phyloP scores from a whole-genome alignment of 2,113 vertebrate genomes.

The Jaculus jaculus region DNA sequence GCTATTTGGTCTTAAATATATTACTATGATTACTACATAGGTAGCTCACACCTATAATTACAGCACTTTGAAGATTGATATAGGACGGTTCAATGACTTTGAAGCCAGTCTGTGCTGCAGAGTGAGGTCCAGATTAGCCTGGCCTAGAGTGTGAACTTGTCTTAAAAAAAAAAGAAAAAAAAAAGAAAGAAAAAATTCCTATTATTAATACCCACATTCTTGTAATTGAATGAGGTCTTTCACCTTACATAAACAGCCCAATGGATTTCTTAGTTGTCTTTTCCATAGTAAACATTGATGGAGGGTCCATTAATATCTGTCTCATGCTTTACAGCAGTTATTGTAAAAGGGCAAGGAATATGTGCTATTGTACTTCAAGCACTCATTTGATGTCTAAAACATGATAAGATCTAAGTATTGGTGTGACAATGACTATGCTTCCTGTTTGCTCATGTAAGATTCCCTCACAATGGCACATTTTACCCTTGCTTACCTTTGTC shows the following conservation, averaged over 20 bases:
- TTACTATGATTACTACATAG: no score
- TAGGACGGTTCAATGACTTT: no score
- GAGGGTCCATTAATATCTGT: background rate
- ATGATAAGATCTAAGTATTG: background rate
- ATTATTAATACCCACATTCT: background rate
- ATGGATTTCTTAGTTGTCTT: background rate
- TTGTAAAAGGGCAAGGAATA: background rate
- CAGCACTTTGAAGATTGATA: no score
- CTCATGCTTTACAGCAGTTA: background rate
- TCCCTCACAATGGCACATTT: background rate
- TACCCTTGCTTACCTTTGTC: background rate
- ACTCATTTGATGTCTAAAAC: background rate
- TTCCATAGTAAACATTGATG: background rate
- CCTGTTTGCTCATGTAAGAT: background rate
- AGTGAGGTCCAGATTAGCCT: no score
- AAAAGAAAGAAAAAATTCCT: background rate
- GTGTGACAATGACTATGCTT: background rate
- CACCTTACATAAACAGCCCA: background rate
- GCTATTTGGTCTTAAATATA: no score
- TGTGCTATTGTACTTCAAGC: background rate
- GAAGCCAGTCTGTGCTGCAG: no score
- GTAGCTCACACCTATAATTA: no score
- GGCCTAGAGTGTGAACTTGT: no score
- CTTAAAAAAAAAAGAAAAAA: no score
- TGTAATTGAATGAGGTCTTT: background rate